A percentile compares a stretch with the other conserved stretches of the same genome.
Evolutionary conservation across 2,797 vertebrate genomes (phyloP).

Genomic region (Acipenser oxyrinchus): DNA sequence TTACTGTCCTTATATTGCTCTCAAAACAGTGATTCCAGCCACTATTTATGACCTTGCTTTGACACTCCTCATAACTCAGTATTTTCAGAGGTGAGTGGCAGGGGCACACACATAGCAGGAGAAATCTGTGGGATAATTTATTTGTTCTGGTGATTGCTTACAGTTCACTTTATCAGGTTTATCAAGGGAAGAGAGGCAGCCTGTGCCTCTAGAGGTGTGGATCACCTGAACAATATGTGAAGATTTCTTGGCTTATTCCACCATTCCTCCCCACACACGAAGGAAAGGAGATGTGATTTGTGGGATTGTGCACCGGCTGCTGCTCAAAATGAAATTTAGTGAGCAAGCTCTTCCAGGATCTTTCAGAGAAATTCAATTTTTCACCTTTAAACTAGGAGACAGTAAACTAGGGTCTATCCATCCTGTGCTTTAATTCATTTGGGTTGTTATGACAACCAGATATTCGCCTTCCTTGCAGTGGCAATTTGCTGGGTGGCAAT

Average conservation of each 20-base stretch:
- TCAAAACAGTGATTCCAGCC: no score
- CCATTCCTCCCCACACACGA: conserved; percentile 10
- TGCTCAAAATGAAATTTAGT: conserved; percentile 11
- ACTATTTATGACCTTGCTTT: no score
- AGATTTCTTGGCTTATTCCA: background rate
- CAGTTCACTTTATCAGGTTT: conserved; percentile 1
- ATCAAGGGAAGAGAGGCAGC: background rate
- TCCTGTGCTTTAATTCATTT: no score
- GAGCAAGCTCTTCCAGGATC: no score
- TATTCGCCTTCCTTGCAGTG: no score
- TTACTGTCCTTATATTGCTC: no score
- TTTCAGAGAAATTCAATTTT: no score
- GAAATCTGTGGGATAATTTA: background rate
- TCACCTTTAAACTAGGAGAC: no score
- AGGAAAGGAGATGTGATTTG: conserved; percentile 56
- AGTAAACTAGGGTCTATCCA: no score
- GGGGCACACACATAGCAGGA: background rate
- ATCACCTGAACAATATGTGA: background rate
- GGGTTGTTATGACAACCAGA: no score
- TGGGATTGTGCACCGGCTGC: conserved; percentile 34
- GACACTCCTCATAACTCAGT: no score
- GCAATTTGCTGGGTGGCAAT: no score
- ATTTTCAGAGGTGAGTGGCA: background rate
- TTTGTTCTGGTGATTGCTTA: background rate
- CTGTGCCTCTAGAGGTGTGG: background rate